A percentile compares a stretch with the other conserved stretches of the same genome.
phyloP scores from a whole-genome alignment of 2,797 vertebrate genomes.

The Lophius americanus region DNA sequence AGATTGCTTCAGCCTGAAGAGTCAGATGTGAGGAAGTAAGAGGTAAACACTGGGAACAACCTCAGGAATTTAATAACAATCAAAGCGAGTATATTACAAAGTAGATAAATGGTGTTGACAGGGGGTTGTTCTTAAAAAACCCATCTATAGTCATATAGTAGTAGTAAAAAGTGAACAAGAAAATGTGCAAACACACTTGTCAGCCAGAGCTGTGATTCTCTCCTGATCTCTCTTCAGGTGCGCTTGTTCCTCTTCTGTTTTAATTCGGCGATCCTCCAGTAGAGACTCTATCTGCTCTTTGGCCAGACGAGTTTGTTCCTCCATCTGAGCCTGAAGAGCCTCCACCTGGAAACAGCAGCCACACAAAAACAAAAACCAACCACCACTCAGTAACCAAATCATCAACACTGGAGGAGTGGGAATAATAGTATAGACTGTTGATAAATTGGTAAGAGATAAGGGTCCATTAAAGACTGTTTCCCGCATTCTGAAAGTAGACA shows the following conservation, averaged over 20 bases:
- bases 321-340: constrained; percentile 94
- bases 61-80: background rate
- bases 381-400: background rate
- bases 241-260: constrained; percentile 86
- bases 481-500: background rate
- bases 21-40: background rate
- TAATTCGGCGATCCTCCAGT: constrained; percentile 89
- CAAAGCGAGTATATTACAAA: background rate
- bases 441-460: background rate
- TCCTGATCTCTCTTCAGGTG: constrained; percentile 88
- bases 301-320: constrained; percentile 89
- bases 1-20: constrained; percentile 85
- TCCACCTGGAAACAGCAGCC: constrained; percentile 84
- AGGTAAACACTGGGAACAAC: background rate
- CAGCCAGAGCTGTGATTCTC: constrained; percentile 82
- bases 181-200: constrained; percentile 81
- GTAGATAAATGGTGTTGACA: background rate
- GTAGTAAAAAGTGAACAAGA: background rate
- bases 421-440: background rate
- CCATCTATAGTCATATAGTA: fast-evolving
- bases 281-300: constrained; percentile 92
- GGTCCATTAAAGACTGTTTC: fast-evolving
- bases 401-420: background rate
- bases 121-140: background rate
- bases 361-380: background rate